Base-by-base conservation (phyloP, 2,797 vertebrate genomes). In the Halcyon leucocephala region DNA sequence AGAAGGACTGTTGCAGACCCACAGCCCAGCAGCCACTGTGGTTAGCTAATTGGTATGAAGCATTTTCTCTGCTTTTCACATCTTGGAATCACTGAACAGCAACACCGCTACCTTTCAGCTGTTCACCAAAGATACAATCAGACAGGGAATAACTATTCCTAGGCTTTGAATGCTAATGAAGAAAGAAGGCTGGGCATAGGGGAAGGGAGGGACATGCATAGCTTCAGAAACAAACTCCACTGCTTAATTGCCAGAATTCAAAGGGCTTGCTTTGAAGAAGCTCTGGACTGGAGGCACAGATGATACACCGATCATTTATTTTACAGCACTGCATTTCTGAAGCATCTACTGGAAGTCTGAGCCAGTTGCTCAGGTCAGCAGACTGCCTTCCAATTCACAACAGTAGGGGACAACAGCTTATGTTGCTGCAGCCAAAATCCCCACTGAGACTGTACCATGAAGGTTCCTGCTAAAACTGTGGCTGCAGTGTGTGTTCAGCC, bases 111-210 rank as follows among this genome's bases (percentile, higher is more conserved):
- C 69, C 71, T 91, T 80, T 84, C 85, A 89, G 65, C 61, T 88
- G 42, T 51, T 76, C 72, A 57, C 60, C 51, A 87, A 86, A 46
- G 51, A 70, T n/a, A 70, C 5, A 86, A 52, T 91, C 55, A 83
- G 92, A 80, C 12, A 35, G 74, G 51, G 89, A 93, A 79, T 79
- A 86, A 85, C 62, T 85, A 67, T 58, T 83, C 35, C 37, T 90
- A 52, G 76, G 64, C 58, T 76, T 81, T 73, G 84, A 86, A 76
- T 84, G 22, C 58, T 96, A 88, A 95, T 84, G 46, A 95, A 91
- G 82, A 78, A 95, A 86, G 79, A 48, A 91, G 28, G 31, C 35
- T 90, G 14, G 15, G 66, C 54, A 70, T 5, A 79, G 48, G 55
- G 52, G 57, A 70, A 71, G 52, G 48, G 20, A 86, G 52, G n/a